Evolutionary conservation across 1,140 invertebrate genomes (phyloP).

Genomic region (Hirudo medicinalis): DNA sequence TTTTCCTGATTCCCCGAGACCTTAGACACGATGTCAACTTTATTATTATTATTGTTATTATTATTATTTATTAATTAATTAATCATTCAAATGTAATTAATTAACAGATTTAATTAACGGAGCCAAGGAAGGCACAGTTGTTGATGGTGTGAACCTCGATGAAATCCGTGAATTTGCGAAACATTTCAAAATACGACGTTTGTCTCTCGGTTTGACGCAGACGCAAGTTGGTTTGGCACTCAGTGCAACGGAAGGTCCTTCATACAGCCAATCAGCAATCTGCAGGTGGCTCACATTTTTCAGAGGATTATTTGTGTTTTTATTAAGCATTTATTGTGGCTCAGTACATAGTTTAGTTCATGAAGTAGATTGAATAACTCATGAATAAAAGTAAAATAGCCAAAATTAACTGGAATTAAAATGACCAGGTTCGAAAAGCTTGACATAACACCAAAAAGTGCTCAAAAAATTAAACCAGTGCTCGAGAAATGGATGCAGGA

Average conservation of each 20-base stretch:
- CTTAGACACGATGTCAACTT: too few relatives aligned
- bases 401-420: conserved; percentile 1
- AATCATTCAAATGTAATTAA: conserved; percentile 12
- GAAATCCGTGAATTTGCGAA: conserved; percentile 97
- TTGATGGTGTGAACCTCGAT: conserved; percentile 89
- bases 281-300: conserved; percentile 59
- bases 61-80: too few relatives aligned
- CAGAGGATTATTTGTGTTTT: neutral
- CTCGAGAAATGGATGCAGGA: conserved; percentile 95
- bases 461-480: conserved; percentile 96
- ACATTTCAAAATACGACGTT: conserved; percentile 80
- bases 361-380: conserved; percentile 22
- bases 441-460: conserved; percentile 97
- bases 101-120: conserved; percentile 53
- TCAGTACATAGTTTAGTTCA: too few relatives aligned
- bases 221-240: conserved; percentile 75
- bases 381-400: conserved; percentile 10
- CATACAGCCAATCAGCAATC: conserved; percentile 94
- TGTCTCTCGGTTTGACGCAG: conserved; percentile 85
- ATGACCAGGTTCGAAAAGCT: conserved; percentile 85
- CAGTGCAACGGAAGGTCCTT: conserved; percentile 85
- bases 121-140: conserved; percentile 70
- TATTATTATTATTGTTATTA: too few relatives aligned
- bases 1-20: too few relatives aligned
- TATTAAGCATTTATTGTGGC: conserved; percentile 15